phyloP scores from a whole-genome alignment of 2,888 invertebrate genomes.

The Oscheius sp. region DNA sequence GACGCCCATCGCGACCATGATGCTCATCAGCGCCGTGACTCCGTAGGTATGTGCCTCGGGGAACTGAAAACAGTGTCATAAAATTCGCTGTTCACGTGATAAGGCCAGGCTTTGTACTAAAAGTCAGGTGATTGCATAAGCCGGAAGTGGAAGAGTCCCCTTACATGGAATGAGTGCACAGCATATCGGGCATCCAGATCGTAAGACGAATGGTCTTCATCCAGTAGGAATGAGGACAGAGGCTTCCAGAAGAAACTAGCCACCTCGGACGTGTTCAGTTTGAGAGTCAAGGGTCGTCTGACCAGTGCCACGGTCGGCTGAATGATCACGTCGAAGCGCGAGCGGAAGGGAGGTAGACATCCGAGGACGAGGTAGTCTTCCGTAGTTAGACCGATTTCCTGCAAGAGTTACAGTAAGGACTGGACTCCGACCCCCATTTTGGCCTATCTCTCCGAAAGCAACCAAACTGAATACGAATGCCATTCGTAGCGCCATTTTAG shows the following conservation, averaged over 20 bases:
- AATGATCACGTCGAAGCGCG: conserved; percentile 52
- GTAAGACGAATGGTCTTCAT: conserved; percentile 39
- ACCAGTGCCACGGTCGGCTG: conserved; percentile 54
- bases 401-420: background rate
- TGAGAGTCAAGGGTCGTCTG: conserved; percentile 27
- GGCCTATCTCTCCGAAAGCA: background rate
- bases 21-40: conserved; percentile 52
- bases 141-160: background rate
- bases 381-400: conserved; percentile 52
- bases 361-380: conserved; percentile 53
- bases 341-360: conserved; percentile 51
- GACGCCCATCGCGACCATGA: conserved; percentile 50
- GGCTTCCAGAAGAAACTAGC: conserved; percentile 49
- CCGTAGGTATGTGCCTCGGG: conserved; percentile 50
- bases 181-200: conserved; percentile 42
- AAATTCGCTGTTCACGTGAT: too few relatives aligned
- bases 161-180: conserved; percentile 49
- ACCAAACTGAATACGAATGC: conserved; percentile 14
- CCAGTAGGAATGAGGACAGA: conserved; percentile 41
- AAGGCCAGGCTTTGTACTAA: too few relatives aligned
- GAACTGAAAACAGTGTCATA: conserved; percentile 34
- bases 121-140: too few relatives aligned
- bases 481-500: conserved; percentile 4
- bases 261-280: conserved; percentile 32
- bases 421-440: conserved; percentile 9